Percentiles rank a stretch among this genome's conserved stretches.
Conservation (phyloP, 1,140 invertebrate genomes). For the Geopemphigus sp. region DNA sequence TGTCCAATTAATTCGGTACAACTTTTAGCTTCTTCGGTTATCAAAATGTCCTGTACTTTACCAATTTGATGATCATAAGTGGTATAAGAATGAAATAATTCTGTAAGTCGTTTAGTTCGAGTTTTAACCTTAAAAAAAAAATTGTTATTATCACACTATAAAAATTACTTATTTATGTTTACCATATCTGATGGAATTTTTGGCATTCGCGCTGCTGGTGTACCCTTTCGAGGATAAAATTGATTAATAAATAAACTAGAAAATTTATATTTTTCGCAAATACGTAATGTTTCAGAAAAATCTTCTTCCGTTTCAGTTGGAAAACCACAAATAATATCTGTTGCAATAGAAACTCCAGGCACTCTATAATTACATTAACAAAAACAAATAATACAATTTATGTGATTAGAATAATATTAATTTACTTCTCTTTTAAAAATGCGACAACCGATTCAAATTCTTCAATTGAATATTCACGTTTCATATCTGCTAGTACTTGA, state of each 20-base stretch:
- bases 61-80: slow-evolving; percentile 80
- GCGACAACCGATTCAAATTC: slow-evolving; percentile 91
- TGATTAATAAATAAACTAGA: slow-evolving; percentile 96
- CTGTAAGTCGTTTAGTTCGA: slow-evolving; percentile 82
- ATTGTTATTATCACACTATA: neutral
- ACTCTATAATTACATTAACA: slow-evolving; percentile 65
- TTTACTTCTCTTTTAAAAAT: slow-evolving; percentile 71
- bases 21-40: slow-evolving; percentile 92
- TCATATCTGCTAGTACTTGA: slow-evolving; percentile 91
- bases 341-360: slow-evolving; percentile 87
- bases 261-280: slow-evolving; percentile 88
- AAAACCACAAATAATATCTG: slow-evolving; percentile 98
- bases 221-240: slow-evolving; percentile 93
- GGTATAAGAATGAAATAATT: slow-evolving; percentile 88
- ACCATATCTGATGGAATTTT: slow-evolving; percentile 73
- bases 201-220: slow-evolving; percentile 86
- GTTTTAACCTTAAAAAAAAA: slow-evolving; percentile 70
- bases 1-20: slow-evolving; percentile 88
- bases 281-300: slow-evolving; percentile 82
- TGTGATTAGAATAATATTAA: slow-evolving; percentile 7
- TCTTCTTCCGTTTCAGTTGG: slow-evolving; percentile 92
- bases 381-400: neutral
- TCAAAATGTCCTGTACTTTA: slow-evolving; percentile 75
- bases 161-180: slow-evolving; percentile 9
- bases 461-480: slow-evolving; percentile 82